These are phyloP conservation scores for Brachionus angularis DNA, from an alignment of 1,140 invertebrate genomes.

Conservation along the genomic window DNA sequence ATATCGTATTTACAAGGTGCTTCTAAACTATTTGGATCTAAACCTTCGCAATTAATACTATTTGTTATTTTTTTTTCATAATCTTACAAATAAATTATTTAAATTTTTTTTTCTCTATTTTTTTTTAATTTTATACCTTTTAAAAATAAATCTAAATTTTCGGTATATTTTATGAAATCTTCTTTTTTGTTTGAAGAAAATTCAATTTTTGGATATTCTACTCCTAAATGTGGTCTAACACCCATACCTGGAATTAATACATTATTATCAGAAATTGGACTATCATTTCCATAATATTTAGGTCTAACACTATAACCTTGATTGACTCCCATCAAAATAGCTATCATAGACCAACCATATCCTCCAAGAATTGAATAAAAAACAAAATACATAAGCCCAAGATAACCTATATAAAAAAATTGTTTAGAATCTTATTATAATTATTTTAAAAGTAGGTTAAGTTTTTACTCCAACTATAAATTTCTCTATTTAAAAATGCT, in stretches of 20 bases:
- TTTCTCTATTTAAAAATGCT: conserved; percentile 21
- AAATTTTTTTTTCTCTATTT: neutral
- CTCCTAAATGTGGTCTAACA: conserved; percentile 21
- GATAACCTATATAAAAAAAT: conserved; percentile 1
- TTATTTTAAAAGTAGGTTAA: neutral
- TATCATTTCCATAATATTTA: neutral
- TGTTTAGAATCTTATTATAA: neutral
- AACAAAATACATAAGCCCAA: neutral
- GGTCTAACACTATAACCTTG: neutral
- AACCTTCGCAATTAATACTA: neutral
- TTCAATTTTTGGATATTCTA: neutral
- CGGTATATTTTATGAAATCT: neutral
- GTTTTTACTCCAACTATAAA: conserved; percentile 8
- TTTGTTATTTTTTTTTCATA: neutral
- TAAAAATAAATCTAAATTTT: conserved; percentile 15
- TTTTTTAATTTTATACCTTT: neutral
- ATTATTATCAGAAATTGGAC: neutral
- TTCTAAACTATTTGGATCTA: neutral
- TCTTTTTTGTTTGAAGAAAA: neutral
- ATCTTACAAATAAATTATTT: neutral
- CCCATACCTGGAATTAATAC: neutral
- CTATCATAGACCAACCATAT: conserved; percentile 15
- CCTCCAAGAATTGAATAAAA: conserved; percentile 7
- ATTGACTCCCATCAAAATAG: conserved; percentile 4
- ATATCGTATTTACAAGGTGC: neutral